Evolutionary conservation across 2,797 vertebrate genomes (phyloP).

Genomic region (Cetoscarus ocellatus): DNA sequence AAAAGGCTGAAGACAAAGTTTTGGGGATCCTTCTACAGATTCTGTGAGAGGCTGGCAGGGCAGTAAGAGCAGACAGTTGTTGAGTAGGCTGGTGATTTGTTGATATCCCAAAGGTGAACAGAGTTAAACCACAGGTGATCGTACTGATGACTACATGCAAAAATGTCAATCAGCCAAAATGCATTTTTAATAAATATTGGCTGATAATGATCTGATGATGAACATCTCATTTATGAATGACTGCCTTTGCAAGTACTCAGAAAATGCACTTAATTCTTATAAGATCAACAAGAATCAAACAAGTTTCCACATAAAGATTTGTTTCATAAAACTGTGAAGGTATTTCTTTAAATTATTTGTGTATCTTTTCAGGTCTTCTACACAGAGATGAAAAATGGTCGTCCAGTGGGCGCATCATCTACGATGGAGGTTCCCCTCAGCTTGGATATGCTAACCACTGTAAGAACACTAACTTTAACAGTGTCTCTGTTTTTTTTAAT

Average conservation of each 20-base stretch:
- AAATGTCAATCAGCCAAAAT: too few species aligned
- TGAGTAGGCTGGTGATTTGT: too few species aligned
- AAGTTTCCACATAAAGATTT: background rate
- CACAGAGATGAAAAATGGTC: slow-evolving; percentile 85
- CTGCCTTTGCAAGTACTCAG: background rate
- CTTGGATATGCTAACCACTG: slow-evolving; percentile 86
- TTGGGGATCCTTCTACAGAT: too few species aligned
- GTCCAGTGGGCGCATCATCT: slow-evolving; percentile 75
- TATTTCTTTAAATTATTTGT: background rate
- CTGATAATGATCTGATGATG: too few species aligned
- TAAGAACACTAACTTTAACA: slow-evolving; percentile 74
- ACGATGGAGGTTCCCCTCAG: slow-evolving; percentile 86
- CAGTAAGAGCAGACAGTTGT: too few species aligned
- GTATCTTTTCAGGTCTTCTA: slow-evolving; percentile 89
- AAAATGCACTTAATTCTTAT: background rate
- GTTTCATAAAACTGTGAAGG: background rate
- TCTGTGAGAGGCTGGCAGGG: too few species aligned
- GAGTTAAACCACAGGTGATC: too few species aligned
- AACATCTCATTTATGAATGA: too few species aligned
- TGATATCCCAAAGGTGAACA: too few species aligned
- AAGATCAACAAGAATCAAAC: background rate
- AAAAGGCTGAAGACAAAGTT: too few species aligned
- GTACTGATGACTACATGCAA: too few species aligned
- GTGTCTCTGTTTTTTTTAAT: background rate
- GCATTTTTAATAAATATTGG: too few species aligned